Conservation (phyloP, 1,140 invertebrate species). For the Hylaeus anthracinus region DNA sequence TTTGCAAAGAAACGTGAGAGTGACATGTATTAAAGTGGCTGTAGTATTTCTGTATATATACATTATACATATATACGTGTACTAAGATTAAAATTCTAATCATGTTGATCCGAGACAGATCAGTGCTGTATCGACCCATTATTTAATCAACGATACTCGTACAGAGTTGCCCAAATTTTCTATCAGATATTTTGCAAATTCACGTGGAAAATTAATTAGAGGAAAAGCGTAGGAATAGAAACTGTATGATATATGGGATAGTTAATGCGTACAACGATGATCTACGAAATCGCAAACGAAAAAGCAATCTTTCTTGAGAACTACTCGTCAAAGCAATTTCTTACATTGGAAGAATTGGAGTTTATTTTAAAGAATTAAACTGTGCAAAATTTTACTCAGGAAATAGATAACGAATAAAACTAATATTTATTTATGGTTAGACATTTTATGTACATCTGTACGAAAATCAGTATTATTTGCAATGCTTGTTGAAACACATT, state of each 20-base stretch:
- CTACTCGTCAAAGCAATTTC: background rate
- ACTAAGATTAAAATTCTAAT: constrained; percentile 13
- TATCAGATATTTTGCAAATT: background rate
- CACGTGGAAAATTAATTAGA: background rate
- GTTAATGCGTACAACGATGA: constrained; percentile 16
- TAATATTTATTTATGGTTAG: too few species aligned
- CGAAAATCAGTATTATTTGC: too few species aligned
- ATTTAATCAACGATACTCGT: constrained; percentile 22
- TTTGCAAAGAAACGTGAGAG: constrained; percentile 33
- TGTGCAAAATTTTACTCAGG: too few species aligned
- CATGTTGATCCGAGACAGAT: constrained; percentile 5
- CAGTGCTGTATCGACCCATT: constrained; percentile 12
- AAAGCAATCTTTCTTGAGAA: background rate
- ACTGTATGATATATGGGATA: background rate
- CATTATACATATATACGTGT: constrained; percentile 1
- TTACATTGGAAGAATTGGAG: background rate
- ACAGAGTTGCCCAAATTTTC: constrained; percentile 7
- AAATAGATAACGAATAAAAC: too few species aligned
- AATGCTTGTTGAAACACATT: too few species aligned
- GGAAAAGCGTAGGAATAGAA: background rate
- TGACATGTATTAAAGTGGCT: constrained; percentile 19
- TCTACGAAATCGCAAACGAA: background rate
- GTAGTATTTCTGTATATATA: constrained; percentile 41
- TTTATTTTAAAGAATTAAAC: background rate
- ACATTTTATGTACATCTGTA: too few species aligned